phyloP scores from a whole-genome alignment of 2,797 vertebrate species.

The Fistularia commersonii region DNA sequence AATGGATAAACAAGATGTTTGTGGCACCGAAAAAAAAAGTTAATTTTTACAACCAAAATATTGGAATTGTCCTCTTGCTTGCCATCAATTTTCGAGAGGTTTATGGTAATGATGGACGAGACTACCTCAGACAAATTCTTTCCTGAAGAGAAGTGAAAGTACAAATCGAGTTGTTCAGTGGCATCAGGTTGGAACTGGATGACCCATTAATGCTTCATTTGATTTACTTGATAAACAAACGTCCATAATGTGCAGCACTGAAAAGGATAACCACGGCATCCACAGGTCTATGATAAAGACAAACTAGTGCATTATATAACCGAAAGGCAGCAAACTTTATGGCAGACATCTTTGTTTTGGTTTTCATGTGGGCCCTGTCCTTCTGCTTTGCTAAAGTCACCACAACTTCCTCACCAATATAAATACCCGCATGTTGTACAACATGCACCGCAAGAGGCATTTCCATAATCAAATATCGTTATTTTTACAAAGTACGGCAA shows the following conservation, averaged over 20 bases:
- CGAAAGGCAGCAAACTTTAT: constrained; percentile 24
- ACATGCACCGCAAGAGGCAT: constrained; percentile 9
- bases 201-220: constrained; percentile 5
- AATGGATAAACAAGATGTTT: not conserved
- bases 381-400: constrained; percentile 59
- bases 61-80: too few species aligned
- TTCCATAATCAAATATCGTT: constrained; percentile 33
- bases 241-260: constrained; percentile 1
- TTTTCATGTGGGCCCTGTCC: constrained; percentile 40
- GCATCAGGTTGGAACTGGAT: constrained; percentile 2
- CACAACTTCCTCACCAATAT: constrained; percentile 57
- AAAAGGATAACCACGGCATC: not conserved
- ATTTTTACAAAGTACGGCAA: constrained; percentile 26
- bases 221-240: constrained; percentile 2
- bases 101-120: too few species aligned
- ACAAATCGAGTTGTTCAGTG: not conserved
- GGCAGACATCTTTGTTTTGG: constrained; percentile 49
- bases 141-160: too few species aligned
- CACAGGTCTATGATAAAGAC: not conserved
- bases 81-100: too few species aligned
- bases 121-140: too few species aligned
- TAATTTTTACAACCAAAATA: too few species aligned
- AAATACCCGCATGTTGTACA: constrained; percentile 37
- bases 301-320: constrained; percentile 17
- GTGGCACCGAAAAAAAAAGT: not conserved